Percentiles rank a stretch among this genome's conserved stretches.
Conservation (phyloP, 2,888 invertebrate species). For the Aleiodes leptofemur region DNA sequence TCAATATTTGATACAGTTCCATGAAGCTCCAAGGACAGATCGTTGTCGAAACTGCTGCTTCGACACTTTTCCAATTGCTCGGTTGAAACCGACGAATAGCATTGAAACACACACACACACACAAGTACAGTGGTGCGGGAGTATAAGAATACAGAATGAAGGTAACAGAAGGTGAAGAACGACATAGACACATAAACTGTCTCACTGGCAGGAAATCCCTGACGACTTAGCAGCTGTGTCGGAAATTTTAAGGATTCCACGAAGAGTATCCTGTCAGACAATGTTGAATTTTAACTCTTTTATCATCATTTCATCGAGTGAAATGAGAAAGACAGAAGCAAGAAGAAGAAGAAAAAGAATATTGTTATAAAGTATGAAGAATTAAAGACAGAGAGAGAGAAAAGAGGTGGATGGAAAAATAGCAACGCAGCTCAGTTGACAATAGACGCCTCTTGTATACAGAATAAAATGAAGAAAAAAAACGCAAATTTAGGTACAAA, state of each 20-base stretch:
- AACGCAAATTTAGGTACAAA: not conserved
- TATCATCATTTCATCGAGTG: constrained; percentile 29
- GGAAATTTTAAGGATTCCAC: constrained; percentile 14
- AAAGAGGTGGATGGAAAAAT: not conserved
- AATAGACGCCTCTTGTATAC: not conserved
- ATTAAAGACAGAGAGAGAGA: not conserved
- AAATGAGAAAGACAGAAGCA: not conserved
- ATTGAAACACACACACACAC: constrained; percentile 51
- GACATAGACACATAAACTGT: constrained; percentile 32
- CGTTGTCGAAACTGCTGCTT: constrained; percentile 71
- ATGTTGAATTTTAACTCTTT: constrained; percentile 40
- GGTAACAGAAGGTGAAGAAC: constrained; percentile 47
- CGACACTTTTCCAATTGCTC: constrained; percentile 74
- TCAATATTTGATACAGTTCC: constrained; percentile 72
- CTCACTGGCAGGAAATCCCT: constrained; percentile 27
- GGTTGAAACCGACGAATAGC: constrained; percentile 50
- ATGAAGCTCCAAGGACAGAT: constrained; percentile 31
- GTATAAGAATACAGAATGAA: constrained; percentile 25
- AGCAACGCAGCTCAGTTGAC: constrained; percentile 9
- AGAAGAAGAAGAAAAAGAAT: not conserved
- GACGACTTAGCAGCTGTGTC: constrained; percentile 37
- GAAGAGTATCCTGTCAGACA: constrained; percentile 33
- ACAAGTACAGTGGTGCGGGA: not conserved
- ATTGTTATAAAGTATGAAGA: not conserved
- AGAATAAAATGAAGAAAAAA: constrained; percentile 3